These are phyloP conservation scores for Acanthurus tractus DNA, from an alignment of 2,797 vertebrate genomes.

Conservation along the genomic window DNA sequence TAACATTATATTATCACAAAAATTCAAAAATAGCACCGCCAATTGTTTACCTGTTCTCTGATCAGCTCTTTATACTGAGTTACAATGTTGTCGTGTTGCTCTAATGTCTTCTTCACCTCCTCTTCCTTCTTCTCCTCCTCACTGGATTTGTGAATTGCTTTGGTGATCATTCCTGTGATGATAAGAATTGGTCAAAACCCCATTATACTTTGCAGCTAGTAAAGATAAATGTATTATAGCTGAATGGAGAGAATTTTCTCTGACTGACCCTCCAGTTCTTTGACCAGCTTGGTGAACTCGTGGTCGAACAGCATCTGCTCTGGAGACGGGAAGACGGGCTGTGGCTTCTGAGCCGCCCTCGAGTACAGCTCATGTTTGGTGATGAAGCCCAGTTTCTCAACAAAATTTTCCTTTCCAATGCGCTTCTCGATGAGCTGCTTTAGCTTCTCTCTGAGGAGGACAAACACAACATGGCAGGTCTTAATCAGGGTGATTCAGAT, in stretches of 20 bases:
- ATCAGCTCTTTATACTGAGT: constrained; percentile 98
- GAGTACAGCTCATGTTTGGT: constrained; percentile 98
- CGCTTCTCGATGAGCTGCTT: constrained; percentile 99
- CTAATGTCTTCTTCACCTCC: constrained; percentile 97
- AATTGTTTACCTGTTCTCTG: constrained; percentile 91
- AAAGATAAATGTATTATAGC: not conserved
- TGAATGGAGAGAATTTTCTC: not conserved
- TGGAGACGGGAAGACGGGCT: constrained; percentile 93
- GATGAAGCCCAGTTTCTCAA: constrained; percentile 96
- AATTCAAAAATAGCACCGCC: not conserved
- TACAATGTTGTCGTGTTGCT: constrained; percentile 98
- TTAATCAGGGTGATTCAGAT: not conserved
- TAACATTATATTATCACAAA: not conserved
- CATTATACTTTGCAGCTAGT: not conserved
- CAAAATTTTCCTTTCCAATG: constrained; percentile 98
- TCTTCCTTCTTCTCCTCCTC: constrained; percentile 99
- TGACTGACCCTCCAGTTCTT: constrained; percentile 95
- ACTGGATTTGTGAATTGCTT: constrained; percentile 97
- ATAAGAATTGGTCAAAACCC: not conserved
- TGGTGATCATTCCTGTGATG: constrained; percentile 92
- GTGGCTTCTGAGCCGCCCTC: constrained; percentile 95
- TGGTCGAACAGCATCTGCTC: constrained; percentile 99
- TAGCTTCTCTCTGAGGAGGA: constrained; percentile 91
- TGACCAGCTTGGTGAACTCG: constrained; percentile 97
- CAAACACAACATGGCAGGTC: not conserved